Conservation (phyloP, 2,888 invertebrate species). For the Antheraea yamamai region DNA sequence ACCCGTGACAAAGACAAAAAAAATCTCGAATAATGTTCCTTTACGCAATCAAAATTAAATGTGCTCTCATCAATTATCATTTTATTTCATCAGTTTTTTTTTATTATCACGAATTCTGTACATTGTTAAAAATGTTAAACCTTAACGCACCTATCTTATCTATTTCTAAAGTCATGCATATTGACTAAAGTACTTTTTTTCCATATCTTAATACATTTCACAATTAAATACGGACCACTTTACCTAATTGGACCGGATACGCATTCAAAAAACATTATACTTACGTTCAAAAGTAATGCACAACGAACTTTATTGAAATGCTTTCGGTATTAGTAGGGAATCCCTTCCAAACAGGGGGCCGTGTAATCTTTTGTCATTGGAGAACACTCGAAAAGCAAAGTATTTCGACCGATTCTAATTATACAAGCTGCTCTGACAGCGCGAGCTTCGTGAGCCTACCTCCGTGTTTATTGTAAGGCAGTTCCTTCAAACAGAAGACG, state of each 20-base stretch:
- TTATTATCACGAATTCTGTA: not conserved
- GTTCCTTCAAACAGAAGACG: slow-evolving; percentile 72
- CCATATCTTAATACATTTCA: slow-evolving; percentile 42
- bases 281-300: slow-evolving; percentile 52
- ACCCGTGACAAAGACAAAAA: too few relatives aligned
- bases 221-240: slow-evolving; percentile 44
- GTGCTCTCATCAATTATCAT: not conserved
- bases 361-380: slow-evolving; percentile 72
- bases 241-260: slow-evolving; percentile 67
- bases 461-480: slow-evolving; percentile 71
- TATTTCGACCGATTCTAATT: slow-evolving; percentile 70
- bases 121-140: not conserved
- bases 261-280: slow-evolving; percentile 60
- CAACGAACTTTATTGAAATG: slow-evolving; percentile 64
- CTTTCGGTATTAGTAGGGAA: slow-evolving; percentile 61
- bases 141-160: not conserved
- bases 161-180: not conserved
- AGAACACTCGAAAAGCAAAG: slow-evolving; percentile 66
- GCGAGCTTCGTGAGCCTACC: slow-evolving; percentile 56
- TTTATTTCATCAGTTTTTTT: not conserved
- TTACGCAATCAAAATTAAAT: not conserved
- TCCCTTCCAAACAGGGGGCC: slow-evolving; percentile 54
- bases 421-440: slow-evolving; percentile 60
- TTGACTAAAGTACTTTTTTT: slow-evolving; percentile 26
- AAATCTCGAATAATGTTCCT: not conserved